Conservation (phyloP, 2,888 invertebrate species). For the Peribatodes rhomboidaria region DNA sequence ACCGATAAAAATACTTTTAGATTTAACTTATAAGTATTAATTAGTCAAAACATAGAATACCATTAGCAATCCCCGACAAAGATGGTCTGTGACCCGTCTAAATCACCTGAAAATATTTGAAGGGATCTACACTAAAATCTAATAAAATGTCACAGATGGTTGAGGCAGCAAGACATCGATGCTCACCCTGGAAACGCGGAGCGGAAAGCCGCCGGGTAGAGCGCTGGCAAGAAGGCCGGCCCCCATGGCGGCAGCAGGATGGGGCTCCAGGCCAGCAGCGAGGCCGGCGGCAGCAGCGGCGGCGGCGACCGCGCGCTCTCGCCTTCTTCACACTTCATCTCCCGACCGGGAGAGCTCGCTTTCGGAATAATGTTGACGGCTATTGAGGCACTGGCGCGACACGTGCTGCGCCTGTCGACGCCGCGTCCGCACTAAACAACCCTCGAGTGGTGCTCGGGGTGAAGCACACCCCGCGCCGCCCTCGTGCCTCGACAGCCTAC, state of each 20-base stretch:
- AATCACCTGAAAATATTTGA: neutral
- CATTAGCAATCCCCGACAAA: neutral
- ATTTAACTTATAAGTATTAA: too few relatives aligned
- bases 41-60: too few relatives aligned
- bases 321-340: slow-evolving; percentile 84
- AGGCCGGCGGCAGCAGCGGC: slow-evolving; percentile 86
- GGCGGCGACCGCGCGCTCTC: slow-evolving; percentile 76
- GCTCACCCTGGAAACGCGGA: slow-evolving; percentile 92
- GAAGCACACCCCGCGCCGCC: slow-evolving; percentile 85
- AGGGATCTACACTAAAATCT: slow-evolving; percentile 37
- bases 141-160: slow-evolving; percentile 29
- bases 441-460: slow-evolving; percentile 86
- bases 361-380: slow-evolving; percentile 83
- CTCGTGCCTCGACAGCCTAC: slow-evolving; percentile 85
- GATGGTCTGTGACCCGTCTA: neutral
- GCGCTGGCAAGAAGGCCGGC: slow-evolving; percentile 90
- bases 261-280: slow-evolving; percentile 91
- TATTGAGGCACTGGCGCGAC: slow-evolving; percentile 69
- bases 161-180: slow-evolving; percentile 32
- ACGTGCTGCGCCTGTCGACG: slow-evolving; percentile 84
- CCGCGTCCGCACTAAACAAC: slow-evolving; percentile 84
- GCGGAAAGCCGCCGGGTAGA: slow-evolving; percentile 90
- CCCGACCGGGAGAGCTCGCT: slow-evolving; percentile 82
- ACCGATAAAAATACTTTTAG: too few relatives aligned
- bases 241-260: slow-evolving; percentile 92